phyloP scores from a whole-genome alignment of 2,797 vertebrate species.

The Lithobates sylvaticus region DNA sequence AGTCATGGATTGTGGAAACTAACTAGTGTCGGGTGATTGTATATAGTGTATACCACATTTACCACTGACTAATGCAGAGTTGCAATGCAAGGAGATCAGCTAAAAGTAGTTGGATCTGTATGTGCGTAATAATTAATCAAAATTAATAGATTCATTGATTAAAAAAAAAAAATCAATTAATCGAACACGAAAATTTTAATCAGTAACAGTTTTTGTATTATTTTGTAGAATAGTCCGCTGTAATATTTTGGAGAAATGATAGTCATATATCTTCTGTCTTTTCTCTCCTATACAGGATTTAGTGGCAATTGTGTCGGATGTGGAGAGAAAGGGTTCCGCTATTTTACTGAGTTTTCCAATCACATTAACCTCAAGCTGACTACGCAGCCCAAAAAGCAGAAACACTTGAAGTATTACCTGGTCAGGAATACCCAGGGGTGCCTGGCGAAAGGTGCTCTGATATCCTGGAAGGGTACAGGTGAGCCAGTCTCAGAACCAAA shows the following conservation, averaged over 20 bases:
- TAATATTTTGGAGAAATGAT: background rate
- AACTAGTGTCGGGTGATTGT: too few relatives aligned
- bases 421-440: conserved; percentile 88
- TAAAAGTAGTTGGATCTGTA: too few relatives aligned
- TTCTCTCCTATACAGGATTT: conserved; percentile 80
- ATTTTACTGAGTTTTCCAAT: conserved; percentile 97
- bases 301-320: conserved; percentile 96
- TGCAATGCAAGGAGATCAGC: too few relatives aligned
- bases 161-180: too few relatives aligned
- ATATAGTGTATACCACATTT: too few relatives aligned
- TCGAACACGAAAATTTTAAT: too few relatives aligned
- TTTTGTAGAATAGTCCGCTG: background rate
- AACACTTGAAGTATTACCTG: conserved; percentile 95
- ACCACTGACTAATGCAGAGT: too few relatives aligned
- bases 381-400: conserved; percentile 98
- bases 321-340: conserved; percentile 95
- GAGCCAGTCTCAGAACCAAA: conserved; percentile 61
- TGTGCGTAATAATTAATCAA: too few relatives aligned
- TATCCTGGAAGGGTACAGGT: conserved; percentile 95
- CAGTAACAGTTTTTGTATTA: too few relatives aligned
- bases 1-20: too few relatives aligned
- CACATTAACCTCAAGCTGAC: conserved; percentile 97
- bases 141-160: too few relatives aligned
- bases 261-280: background rate
- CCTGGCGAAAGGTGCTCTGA: conserved; percentile 87